A percentile compares a stretch with the other conserved stretches of the same genome.
Evolutionary conservation across 2,888 invertebrate species (phyloP).

Genomic region (Epistrophella euchroma): DNA sequence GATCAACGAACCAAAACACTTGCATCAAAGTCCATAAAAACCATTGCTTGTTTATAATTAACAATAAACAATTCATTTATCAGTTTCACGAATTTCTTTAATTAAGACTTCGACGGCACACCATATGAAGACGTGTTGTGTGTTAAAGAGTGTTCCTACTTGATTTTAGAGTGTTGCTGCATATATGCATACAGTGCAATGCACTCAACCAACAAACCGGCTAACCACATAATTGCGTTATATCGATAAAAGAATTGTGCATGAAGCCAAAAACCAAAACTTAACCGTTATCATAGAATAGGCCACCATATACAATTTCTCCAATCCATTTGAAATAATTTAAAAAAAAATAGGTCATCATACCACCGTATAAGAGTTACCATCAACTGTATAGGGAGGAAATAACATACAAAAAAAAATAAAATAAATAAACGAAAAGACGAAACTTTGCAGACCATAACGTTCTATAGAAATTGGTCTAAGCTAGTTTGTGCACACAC

Average conservation of each 20-base stretch:
- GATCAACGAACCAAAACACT: slow-evolving; percentile 58
- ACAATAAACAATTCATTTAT: slow-evolving; percentile 65
- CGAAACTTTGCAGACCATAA: slow-evolving; percentile 67
- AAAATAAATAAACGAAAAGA: slow-evolving; percentile 9
- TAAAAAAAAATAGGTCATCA: slow-evolving; percentile 66
- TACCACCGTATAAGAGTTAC: slow-evolving; percentile 51
- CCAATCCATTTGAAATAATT: slow-evolving; percentile 43
- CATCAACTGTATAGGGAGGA: slow-evolving; percentile 61
- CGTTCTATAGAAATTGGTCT: slow-evolving; percentile 63
- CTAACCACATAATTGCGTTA: slow-evolving; percentile 43
- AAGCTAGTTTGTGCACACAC: slow-evolving; percentile 25
- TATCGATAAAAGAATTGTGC: slow-evolving; percentile 48
- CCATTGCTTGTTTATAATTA: slow-evolving; percentile 58
- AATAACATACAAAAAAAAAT: slow-evolving; percentile 20
- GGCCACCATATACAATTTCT: slow-evolving; percentile 70
- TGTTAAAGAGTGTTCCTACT: neutral
- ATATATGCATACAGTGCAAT: slow-evolving; percentile 53
- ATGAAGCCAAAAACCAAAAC: slow-evolving; percentile 66
- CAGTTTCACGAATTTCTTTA: slow-evolving; percentile 48
- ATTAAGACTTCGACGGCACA: slow-evolving; percentile 50
- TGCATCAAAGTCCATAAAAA: slow-evolving; percentile 56
- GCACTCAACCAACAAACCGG: slow-evolving; percentile 42
- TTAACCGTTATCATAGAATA: slow-evolving; percentile 57
- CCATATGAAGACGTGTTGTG: neutral
- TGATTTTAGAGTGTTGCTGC: neutral